A percentile compares a stretch with the other conserved stretches of the same genome.
Evolutionary conservation across 1,140 invertebrate genomes (phyloP).

Genomic region (Zaprionus nigranus): DNA sequence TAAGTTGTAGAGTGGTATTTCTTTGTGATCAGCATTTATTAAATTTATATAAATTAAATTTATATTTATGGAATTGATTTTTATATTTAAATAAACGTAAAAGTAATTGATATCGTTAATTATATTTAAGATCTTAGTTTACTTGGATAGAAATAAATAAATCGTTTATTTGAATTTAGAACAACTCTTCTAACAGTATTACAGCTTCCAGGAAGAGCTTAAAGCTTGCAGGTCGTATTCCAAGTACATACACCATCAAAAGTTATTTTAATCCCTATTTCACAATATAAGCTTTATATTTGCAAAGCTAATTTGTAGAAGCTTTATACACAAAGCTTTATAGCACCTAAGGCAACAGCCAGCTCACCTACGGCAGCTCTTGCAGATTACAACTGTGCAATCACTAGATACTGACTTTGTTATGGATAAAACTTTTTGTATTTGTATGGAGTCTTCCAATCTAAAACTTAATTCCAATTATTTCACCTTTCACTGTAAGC

Average conservation of each 20-base stretch:
- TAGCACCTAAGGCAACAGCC: neutral
- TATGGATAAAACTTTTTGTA: neutral
- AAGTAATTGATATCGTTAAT: neutral
- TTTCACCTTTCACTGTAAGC: constrained; percentile 5
- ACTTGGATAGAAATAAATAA: too few relatives aligned
- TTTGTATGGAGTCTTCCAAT: neutral
- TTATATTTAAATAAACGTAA: neutral
- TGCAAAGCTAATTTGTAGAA: neutral
- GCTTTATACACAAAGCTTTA: neutral
- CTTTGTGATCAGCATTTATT: neutral
- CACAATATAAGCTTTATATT: neutral
- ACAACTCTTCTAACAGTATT: neutral
- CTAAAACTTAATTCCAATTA: neutral
- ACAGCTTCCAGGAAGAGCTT: neutral
- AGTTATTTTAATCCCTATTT: neutral
- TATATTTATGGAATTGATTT: neutral
- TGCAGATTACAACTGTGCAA: neutral
- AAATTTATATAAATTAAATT: neutral
- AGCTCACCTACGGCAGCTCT: neutral
- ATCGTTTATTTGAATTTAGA: too few relatives aligned
- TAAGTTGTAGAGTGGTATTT: neutral
- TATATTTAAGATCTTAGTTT: neutral
- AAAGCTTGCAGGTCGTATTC: neutral
- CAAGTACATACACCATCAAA: neutral
- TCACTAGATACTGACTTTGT: neutral